Evolutionary conservation across 2,113 vertebrate species (phyloP), one percentile per base, ranked within the genome.

Genomic region (Calyptomena viridis): DNA sequence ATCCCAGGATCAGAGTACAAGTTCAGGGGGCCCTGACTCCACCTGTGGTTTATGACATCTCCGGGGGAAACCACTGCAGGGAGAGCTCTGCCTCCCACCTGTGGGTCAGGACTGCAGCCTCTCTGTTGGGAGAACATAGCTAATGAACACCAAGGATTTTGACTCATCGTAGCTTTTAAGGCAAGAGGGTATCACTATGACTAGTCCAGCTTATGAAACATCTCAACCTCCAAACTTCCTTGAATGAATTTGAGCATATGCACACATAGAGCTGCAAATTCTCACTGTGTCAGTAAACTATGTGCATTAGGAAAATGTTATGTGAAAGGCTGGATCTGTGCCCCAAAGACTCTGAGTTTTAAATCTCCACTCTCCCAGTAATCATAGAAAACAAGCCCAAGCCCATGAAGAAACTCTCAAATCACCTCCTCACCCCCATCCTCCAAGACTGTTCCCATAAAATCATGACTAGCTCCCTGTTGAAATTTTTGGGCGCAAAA

Each of bases 271-370:
- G 27, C 1, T 77, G 37, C 39, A 72, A 67, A 78, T 63, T 27
- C 33, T 81, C 25, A 14, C 42, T 39, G 20, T 1, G 6, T 6
- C 39, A 37, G 42, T 31, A 49, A 96, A 20, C 6, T 30, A 37
- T 0, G 0, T 5, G 11, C 11, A 4, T 35, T 28, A 42, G 21
- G 18, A 30, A 71, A 59, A 39, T 7, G 4, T 58, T 35, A 10
- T 33, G 11, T 59, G 73, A 75, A 80, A 44, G 7, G 19, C 6
- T 14, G 12, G 4, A 14, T 52, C 23, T 6, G 2, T 30, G 21
- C 23, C 49, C 46, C 64, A 66, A 58, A 53, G 31, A 12, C 20
- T 63, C 69, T 59, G 30, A 47, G n/a, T 18, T 59, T 85, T 88
- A 47, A 49, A 39, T 23, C 8, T 82, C 22, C 30, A 60, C 9